Evolutionary conservation across 2,888 invertebrate species (phyloP).

Genomic region (Magallana nippona): DNA sequence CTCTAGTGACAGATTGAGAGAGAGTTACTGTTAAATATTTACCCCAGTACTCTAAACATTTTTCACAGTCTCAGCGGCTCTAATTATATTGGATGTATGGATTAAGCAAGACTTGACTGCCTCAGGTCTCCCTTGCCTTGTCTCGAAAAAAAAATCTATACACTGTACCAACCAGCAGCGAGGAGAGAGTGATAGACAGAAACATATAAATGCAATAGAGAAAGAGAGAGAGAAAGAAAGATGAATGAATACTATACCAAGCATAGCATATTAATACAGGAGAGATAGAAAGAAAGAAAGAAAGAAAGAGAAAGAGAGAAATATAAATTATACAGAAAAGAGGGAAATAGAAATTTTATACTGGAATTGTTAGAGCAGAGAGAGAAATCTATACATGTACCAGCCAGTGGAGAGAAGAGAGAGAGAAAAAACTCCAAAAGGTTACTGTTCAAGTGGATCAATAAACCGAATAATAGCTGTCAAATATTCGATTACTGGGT

Average conservation of each 20-base stretch:
- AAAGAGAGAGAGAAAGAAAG: no score
- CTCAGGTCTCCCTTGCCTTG: not conserved
- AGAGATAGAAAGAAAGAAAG: no score
- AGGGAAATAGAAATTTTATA: no score
- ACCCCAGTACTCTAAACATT: not conserved
- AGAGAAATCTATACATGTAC: no score
- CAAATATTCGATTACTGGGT: not conserved
- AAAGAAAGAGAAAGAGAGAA: no score
- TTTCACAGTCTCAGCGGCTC: not conserved
- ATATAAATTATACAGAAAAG: no score
- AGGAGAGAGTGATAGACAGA: not conserved
- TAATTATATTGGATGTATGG: not conserved
- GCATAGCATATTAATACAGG: no score
- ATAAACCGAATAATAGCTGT: not conserved
- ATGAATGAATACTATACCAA: no score
- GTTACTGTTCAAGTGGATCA: not conserved
- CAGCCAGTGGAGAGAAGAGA: no score
- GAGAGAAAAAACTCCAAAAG: not conserved
- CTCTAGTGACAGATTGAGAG: not conserved
- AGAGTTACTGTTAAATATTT: constrained; percentile 1
- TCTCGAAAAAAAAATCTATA: constrained; percentile 14
- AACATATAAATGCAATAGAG: not conserved
- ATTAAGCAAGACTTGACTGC: not conserved
- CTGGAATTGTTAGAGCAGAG: no score
- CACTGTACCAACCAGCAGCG: not conserved